Base-by-base conservation (phyloP, 1,140 invertebrate genomes). In the Neotoxoptera formosana region DNA sequence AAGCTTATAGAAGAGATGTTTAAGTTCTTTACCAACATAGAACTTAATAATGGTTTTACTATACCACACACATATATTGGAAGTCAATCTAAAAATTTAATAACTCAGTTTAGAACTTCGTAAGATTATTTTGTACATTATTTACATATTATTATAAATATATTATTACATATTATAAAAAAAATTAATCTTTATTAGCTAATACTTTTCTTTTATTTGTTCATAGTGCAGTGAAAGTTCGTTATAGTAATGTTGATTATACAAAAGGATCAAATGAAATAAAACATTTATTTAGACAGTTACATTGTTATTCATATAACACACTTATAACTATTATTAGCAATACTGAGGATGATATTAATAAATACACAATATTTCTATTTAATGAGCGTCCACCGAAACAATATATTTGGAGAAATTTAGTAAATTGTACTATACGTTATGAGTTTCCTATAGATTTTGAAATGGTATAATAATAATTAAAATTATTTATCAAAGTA, bases 331-430 rank as follows among this genome's bases (percentile, higher is more conserved):
- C 88, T 56, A 89, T 89, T 89, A 89, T 89, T 23, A 89, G 88
- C 51, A 89, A 89, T 34, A 89, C 88, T 56, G 88, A 56, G 3
- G 21, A 53, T 89, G 88, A 89, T 89, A 2, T 56, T 34, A 34
- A 89, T 56, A 56, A 53, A n/a, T 89, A 53, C 51, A n/a, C 48
- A 34, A 56, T 89, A 36, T 89, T 89, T 89, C 11, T 89, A 14
- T 89, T 89, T 56, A 53, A 53, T 89, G 88, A 89, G 11, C 88
- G 51, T 56, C 51, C 34, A 89, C 48, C 88, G 11, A 89, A 56
- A 89, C 47, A 51, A 89, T 89, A 21, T 89, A 89, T 89, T 53
- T 89, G 88, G 88, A 89, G 34, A 89, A 51, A 89, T 89, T 56
- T 89, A 53, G 30, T 89, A 89, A 48, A 89, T 48, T 34, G 51